phyloP scores from a whole-genome alignment of 1,140 invertebrate species.

The Parapsyche elsis region DNA sequence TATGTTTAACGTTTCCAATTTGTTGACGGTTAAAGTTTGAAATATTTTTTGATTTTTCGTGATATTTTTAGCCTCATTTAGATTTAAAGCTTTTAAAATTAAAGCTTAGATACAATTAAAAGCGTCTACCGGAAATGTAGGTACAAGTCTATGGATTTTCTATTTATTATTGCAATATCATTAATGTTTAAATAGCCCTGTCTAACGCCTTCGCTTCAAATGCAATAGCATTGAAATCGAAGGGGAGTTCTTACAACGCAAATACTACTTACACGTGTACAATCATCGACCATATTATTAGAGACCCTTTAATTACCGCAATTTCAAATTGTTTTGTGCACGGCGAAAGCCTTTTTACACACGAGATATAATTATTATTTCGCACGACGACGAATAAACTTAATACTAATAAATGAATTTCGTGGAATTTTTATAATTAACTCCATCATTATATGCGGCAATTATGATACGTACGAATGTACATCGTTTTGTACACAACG shows the following conservation, averaged over 20 bases:
- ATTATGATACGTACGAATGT: not conserved
- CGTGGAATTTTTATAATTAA: constrained; percentile 16
- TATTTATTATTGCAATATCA: too few species aligned
- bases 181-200: not conserved
- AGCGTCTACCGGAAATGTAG: too few species aligned
- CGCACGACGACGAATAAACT: not conserved
- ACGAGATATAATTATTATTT: not conserved
- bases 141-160: too few species aligned
- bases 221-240: not conserved
- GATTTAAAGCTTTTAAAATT: too few species aligned
- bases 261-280: not conserved
- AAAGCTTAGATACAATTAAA: too few species aligned
- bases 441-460: not conserved
- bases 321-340: not conserved
- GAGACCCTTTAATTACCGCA: not conserved
- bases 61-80: too few species aligned
- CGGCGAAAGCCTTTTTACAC: not conserved
- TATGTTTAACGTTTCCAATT: too few species aligned
- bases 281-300: not conserved
- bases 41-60: too few species aligned
- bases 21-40: too few species aligned
- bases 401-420: not conserved
- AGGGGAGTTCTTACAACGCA: not conserved
- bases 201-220: not conserved
- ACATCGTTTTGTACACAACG: too few species aligned